Base-by-base conservation (phyloP, 1,140 invertebrate species). In the Akabosia matsudoensis region DNA sequence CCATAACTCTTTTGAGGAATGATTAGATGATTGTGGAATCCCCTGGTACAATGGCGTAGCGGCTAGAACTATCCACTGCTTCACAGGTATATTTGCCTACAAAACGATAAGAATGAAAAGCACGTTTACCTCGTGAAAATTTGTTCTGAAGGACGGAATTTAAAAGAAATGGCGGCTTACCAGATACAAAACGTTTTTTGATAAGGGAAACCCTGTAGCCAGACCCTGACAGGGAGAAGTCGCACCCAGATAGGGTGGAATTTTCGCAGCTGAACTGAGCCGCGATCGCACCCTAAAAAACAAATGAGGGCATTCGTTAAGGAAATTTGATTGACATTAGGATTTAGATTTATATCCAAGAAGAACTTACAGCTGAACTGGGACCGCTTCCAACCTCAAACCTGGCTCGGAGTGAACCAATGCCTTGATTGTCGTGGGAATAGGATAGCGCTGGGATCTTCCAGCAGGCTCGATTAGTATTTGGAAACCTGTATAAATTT, bases 241-340 rank as follows among this genome's bases (percentile, higher is more conserved):
- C 95, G 95, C 90, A 34, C 56, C 96, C 96, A 26, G 96, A 97
- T 13, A 98, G 85, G 0, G 95, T 97, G 33, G 95, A 94, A 61
- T 95, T 95, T 86, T 97, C 95, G 85, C 94, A 97, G 84, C 95
- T 93, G 85, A 98, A 98, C 85, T 97, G 94, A 24, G 94, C 90
- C 26, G 92, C 92, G 79, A 97, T 91, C 3, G 93, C 94, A 33
- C 90, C 88, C 74, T 93, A 30, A 14, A 4, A 16, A 70, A 26
- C 3, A 70, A 70, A 34, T 26, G 7, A 4, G 22, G 31, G 28
- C n/a, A 51, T 13, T 13, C 45, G 10, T 13, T 51, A 51, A 51
- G 10, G 10, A 51, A 51, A 61, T 61, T 61, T 61, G 24, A 61
- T 24, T 61, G 24, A 16, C 13, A 61, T 61, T 7, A 61, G 24